These are phyloP conservation scores for Alauda arvensis DNA, from an alignment of 2,797 vertebrate genomes.

Conservation along the genomic window DNA sequence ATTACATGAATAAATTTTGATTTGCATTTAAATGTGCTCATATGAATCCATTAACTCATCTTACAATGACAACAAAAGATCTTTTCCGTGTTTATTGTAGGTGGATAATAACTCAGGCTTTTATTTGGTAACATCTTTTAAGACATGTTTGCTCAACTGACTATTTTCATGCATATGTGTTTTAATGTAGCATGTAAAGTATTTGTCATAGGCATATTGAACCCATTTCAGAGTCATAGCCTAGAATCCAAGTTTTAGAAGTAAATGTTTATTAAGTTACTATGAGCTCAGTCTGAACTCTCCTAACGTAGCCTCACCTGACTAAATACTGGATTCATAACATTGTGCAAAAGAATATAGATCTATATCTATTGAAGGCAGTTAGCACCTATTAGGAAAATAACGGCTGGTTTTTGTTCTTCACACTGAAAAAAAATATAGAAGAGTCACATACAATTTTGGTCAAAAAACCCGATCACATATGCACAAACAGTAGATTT, in stretches of 20 bases:
- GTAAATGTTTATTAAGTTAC: not conserved
- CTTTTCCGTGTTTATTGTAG: not conserved
- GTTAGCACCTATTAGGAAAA: not conserved
- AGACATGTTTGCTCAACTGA: not conserved
- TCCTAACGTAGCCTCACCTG: not conserved
- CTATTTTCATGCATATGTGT: not conserved
- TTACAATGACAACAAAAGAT: conserved; percentile 3
- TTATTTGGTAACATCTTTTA: conserved; percentile 2
- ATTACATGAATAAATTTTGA: conserved; percentile 7
- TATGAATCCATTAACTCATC: not conserved
- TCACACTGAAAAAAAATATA: not conserved
- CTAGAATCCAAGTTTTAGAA: not conserved
- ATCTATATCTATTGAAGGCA: not conserved
- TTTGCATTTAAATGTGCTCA: conserved; percentile 9
- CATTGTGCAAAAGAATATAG: not conserved
- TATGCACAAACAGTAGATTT: not conserved
- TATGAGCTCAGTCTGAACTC: not conserved
- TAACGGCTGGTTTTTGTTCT: not conserved
- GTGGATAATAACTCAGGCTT: not conserved
- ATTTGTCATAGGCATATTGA: not conserved
- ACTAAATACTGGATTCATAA: not conserved
- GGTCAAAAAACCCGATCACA: not conserved
- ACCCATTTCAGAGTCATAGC: not conserved
- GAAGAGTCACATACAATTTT: not conserved
- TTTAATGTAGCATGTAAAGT: not conserved